Base-by-base conservation (phyloP, 2,888 invertebrate genomes). In the Phasia obesa region DNA sequence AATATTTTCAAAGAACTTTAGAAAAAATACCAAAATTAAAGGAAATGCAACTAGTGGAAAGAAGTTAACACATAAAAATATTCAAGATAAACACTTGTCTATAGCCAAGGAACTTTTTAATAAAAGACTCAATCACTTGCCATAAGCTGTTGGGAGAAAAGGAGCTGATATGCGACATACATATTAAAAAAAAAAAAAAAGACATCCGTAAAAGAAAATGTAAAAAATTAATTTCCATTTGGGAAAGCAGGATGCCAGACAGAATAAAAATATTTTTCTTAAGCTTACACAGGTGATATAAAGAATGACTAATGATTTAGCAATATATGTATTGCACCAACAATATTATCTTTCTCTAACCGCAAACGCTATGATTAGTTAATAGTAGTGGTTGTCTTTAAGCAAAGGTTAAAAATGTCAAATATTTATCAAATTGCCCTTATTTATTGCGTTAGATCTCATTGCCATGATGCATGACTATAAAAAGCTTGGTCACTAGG, bases 111-210 rank as follows among this genome's bases (percentile, higher is more conserved):
- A 11, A 4, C 3, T 23, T 69, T 69, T 77, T 69, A 57, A 51
- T 38, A 78, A 71, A 78, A 78, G 38, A 57, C 23, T 62, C 60
- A 69, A 69, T 69, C 76, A 60, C 27, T 57, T 62, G 62, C 71
- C 71, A 42, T 64, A 55, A 78, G 70, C 70, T 25, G 70, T 70
- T 47, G 38, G 15, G 3, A 42, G n/a, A 42, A 42, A 5, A 1
- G 38, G 15, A 42, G 38, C 11, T 2, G 21, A 47, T 15, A 64
- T 35, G 25, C 17, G 38, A 47, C 57, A 17, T 13, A 62, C 64
- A 71, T 38, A 64, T 49, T 71, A 78, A 64, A 49, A 35, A 77
- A 70, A 6, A 27, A 27, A 5, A 27, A 6, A 27, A 3, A 27
- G n/a, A n/a, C n/a, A 3, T 27, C 4, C 27, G 6, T 27, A 6